Base-by-base conservation (phyloP, 2,797 vertebrate genomes). In the Oophaga sylvatica region DNA sequence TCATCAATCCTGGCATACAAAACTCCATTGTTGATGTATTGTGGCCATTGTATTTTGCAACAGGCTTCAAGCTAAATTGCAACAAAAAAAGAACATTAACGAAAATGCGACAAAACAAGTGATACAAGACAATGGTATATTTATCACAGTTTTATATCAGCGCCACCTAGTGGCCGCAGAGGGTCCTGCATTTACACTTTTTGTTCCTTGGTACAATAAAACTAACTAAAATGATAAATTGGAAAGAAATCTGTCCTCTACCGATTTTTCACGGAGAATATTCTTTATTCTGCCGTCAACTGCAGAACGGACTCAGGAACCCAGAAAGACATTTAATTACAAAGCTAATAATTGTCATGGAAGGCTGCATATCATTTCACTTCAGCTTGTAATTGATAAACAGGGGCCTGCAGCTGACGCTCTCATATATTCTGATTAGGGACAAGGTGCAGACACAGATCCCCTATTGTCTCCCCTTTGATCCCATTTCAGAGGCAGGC, bases 341-440 rank as follows among this genome's bases (percentile, higher is more conserved):
- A 15, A 35, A 45, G 75, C 60, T 57, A 53, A 83, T 83, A 68
- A 83, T 77, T 83, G 80, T 87, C 80, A 76, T 26, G 86, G 86
- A 68, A 68, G 22, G 73, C 62, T 78, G 71, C 80, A 57, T 83
- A 87, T 87, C 94, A 91, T 59, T 48, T 94, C 94, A 92, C 94
- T 93, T 91, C 91, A 90, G 90, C 91, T 91, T 92, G 93, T 92
- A 94, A 91, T 70, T 84, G 87, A 76, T 79, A 85, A 79, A 80
- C 80, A 62, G 53, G 80, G 62, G 80, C 92, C 94, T 93, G 91
- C 95, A 96, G 94, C 94, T 96, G 95, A 94, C 92, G 92, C 79
- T 57, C 56, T 90, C 83, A 91, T 92, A 95, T 93, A 95, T 93
- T 92, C 90, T 94, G 92, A 95, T 91, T 89, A 90, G 91, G 94